Percentiles rank a stretch among this genome's conserved stretches.
phyloP scores from a whole-genome alignment of 2,888 invertebrate genomes.

The Erebia ligea region DNA sequence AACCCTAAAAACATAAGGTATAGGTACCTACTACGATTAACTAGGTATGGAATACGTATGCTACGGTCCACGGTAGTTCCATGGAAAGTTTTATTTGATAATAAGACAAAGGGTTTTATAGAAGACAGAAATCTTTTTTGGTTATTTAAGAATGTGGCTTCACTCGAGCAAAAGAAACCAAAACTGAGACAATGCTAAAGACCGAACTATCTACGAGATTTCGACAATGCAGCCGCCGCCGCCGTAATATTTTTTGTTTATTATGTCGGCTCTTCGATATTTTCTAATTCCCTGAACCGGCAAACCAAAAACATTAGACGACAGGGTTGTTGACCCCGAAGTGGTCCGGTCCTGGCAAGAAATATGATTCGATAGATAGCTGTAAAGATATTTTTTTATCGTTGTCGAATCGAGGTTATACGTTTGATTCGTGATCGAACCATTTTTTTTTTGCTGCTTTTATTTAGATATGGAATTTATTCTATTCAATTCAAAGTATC shows the following conservation, averaged over 20 bases:
- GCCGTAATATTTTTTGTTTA: constrained; percentile 28
- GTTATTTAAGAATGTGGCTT: background rate
- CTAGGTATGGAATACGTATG: too few relatives aligned
- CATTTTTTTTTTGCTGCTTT: constrained; percentile 36
- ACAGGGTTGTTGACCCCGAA: constrained; percentile 57
- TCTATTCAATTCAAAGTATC: constrained; percentile 26
- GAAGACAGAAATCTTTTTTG: background rate
- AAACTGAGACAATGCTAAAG: background rate
- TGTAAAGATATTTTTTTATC: constrained; percentile 75
- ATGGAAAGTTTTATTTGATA: background rate
- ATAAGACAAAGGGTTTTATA: background rate
- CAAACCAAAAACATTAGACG: constrained; percentile 63
- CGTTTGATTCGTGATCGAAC: constrained; percentile 63
- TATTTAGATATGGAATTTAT: constrained; percentile 37
- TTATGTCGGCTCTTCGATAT: constrained; percentile 50
- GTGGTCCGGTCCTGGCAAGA: constrained; percentile 63
- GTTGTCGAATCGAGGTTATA: constrained; percentile 63
- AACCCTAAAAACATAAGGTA: too few relatives aligned
- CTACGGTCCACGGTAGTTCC: too few relatives aligned
- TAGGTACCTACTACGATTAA: too few relatives aligned
- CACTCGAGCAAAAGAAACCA: background rate
- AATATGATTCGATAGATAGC: constrained; percentile 80
- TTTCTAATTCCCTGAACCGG: constrained; percentile 59
- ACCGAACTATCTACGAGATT: constrained; percentile 22
- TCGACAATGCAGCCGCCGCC: constrained; percentile 25